A percentile compares a stretch with the other conserved stretches of the same genome.
Conservation (phyloP, 2,888 invertebrate genomes). For the Vandiemenella viatica region DNA sequence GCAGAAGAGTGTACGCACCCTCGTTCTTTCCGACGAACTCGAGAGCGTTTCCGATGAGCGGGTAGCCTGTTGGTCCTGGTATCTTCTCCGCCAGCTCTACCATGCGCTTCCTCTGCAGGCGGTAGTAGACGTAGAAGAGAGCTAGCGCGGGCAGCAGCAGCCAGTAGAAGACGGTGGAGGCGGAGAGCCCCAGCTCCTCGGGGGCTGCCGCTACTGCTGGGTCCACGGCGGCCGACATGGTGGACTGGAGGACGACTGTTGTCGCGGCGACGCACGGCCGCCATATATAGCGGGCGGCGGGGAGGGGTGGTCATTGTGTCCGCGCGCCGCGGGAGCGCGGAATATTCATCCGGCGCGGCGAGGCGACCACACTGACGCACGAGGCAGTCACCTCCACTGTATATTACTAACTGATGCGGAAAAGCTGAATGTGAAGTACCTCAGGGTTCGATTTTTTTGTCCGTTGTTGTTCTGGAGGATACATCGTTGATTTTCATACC, state of each 20-base stretch:
- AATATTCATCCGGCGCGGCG: too few relatives aligned
- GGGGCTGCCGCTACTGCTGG: constrained; percentile 9
- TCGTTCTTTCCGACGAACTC: constrained; percentile 30
- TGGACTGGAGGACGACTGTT: background rate
- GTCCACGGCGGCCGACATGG: constrained; percentile 4
- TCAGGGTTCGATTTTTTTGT: too few relatives aligned
- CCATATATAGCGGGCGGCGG: background rate
- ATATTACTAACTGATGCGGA: too few relatives aligned
- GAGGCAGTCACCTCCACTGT: too few relatives aligned
- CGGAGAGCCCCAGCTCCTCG: too few relatives aligned
- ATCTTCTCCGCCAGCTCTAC: constrained; percentile 54
- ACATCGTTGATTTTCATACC: too few relatives aligned
- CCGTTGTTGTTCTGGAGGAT: too few relatives aligned
- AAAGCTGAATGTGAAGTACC: too few relatives aligned
- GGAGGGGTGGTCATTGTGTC: too few relatives aligned
- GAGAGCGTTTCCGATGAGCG: constrained; percentile 58
- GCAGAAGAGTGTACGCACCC: constrained; percentile 5
- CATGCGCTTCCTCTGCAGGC: constrained; percentile 53
- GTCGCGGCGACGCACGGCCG: background rate
- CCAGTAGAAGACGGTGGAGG: constrained; percentile 15
- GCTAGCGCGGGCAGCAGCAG: constrained; percentile 54
- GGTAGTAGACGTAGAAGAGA: constrained; percentile 61
- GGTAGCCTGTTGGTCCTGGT: constrained; percentile 55
- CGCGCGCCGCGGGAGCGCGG: too few relatives aligned
- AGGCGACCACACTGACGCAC: too few relatives aligned